These are phyloP conservation scores for Chymomyza fuscimana DNA, from an alignment of 2,888 invertebrate genomes.

Conservation along the genomic window DNA sequence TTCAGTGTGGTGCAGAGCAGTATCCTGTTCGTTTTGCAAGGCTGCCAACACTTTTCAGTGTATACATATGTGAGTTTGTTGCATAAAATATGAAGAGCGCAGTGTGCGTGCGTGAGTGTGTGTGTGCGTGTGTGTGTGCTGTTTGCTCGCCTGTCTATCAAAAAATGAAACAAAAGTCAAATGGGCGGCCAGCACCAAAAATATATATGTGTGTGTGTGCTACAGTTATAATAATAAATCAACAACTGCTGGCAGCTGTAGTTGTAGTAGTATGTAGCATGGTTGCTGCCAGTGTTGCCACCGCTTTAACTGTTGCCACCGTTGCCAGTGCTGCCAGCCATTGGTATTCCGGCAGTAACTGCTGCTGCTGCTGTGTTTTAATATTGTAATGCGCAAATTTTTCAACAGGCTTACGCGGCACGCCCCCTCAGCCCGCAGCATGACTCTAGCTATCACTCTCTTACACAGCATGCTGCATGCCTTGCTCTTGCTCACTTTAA, in stretches of 20 bases:
- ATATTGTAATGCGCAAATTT: slow-evolving; percentile 66
- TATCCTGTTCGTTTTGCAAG: too few relatives aligned
- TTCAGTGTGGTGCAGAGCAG: neutral
- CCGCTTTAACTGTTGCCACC: slow-evolving; percentile 11
- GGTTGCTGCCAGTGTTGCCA: slow-evolving; percentile 43
- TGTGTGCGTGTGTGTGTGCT: slow-evolving; percentile 1
- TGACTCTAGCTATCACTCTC: neutral
- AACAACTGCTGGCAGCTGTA: slow-evolving; percentile 63
- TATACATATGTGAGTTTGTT: slow-evolving; percentile 12
- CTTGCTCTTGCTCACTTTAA: slow-evolving; percentile 45
- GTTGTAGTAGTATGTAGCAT: too few relatives aligned
- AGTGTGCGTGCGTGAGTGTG: slow-evolving; percentile 18
- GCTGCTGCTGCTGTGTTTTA: slow-evolving; percentile 51
- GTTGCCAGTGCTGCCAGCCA: slow-evolving; percentile 19
- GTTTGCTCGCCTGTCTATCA: slow-evolving; percentile 67
- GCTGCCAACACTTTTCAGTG: neutral
- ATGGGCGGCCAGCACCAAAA: slow-evolving; percentile 48
- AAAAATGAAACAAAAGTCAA: slow-evolving; percentile 69
- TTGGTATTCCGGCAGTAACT: neutral
- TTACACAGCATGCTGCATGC: neutral
- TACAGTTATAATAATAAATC: slow-evolving; percentile 73
- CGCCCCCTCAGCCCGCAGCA: slow-evolving; percentile 9
- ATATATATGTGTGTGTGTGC: slow-evolving; percentile 37
- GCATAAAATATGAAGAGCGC: slow-evolving; percentile 65
- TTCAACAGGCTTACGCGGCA: slow-evolving; percentile 39